Evolutionary conservation across 2,797 vertebrate genomes (phyloP), one percentile per base, ranked within the genome.

Genomic region (Sebastolobus alascanus): DNA sequence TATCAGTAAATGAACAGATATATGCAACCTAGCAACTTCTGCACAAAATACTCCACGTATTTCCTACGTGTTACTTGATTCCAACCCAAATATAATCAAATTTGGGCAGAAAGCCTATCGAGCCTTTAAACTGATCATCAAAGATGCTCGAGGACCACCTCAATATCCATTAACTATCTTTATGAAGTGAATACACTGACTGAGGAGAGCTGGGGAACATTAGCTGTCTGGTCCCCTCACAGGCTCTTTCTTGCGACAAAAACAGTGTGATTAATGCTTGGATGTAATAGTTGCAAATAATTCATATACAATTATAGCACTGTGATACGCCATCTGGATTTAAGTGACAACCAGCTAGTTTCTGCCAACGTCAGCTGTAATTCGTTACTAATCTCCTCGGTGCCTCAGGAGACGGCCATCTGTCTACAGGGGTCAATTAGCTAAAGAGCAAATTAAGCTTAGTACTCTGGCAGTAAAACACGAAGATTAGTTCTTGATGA

Each of bases 351-450:
- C 27, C 38, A 55, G 38, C 52, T 20, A 72, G 43, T 86, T 79
- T 54, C 58, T 40, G 22, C 20, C 37, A 73, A 73, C 1, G 25
- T 82, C 70, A 22, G 65, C 71, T 74, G 86, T 78, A 67, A 59
- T 82, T 85, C 33, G 29, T 72, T 81, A 65, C 54, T 93, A 93
- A 94, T 91, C 93, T 87, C 68, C 69, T 92, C 79, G 31, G 84
- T 5, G 64, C 87, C 79, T 82, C 78, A 65, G 80, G 77, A 83
- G 61, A 64, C 46, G 79, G 35, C 91, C 92, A 93, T 94, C 91
- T 94, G 93, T 91, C 85, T 50, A 4, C 72, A 59, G 22, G 52
- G 75, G 50, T 79, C 85, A 88, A 90, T 92, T 90, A 92, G 86
- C 79, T 78, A 70, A 81, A 87, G 58, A 88, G 82, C 78, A 73